Evolutionary conservation across 2,888 invertebrate species (phyloP).

Genomic region (Scaptomyza polygonia): DNA sequence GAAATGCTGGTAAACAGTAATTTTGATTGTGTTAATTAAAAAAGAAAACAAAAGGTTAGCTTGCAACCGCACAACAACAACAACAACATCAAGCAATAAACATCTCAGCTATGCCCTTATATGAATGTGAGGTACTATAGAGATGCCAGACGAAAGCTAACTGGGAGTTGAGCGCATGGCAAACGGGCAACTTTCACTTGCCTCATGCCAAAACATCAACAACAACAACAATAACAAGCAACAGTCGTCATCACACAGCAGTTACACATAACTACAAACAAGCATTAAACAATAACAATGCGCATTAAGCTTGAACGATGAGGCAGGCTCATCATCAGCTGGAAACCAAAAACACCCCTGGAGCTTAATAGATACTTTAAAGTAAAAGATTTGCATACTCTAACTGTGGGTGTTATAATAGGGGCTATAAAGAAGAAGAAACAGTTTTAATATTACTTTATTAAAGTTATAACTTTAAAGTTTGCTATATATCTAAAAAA

Average conservation of each 20-base stretch:
- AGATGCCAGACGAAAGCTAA: slow-evolving; percentile 64
- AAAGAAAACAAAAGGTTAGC: slow-evolving; percentile 69
- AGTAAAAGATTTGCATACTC: slow-evolving; percentile 11
- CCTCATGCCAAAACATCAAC: slow-evolving; percentile 70
- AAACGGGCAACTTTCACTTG: slow-evolving; percentile 80
- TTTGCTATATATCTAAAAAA: too few relatives aligned
- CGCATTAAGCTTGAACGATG: slow-evolving; percentile 28
- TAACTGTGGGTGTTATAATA: background rate
- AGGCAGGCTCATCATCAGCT: slow-evolving; percentile 28
- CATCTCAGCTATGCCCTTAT: slow-evolving; percentile 67
- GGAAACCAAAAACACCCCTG: slow-evolving; percentile 5
- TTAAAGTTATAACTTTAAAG: too few relatives aligned
- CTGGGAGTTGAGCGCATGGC: slow-evolving; percentile 50
- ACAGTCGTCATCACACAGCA: slow-evolving; percentile 58
- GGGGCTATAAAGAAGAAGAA: too few relatives aligned
- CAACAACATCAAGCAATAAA: slow-evolving; percentile 10
- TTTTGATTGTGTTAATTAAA: slow-evolving; percentile 79
- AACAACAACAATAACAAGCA: slow-evolving; percentile 49
- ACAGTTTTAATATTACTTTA: too few relatives aligned
- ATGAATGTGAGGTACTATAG: slow-evolving; percentile 56
- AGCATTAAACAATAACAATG: slow-evolving; percentile 51
- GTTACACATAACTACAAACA: slow-evolving; percentile 66
- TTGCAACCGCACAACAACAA: slow-evolving; percentile 13
- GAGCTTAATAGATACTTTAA: background rate
- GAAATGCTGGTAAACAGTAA: slow-evolving; percentile 58